Percentiles rank a stretch among this genome's conserved stretches.
These are phyloP conservation scores for Protobothrops flavoviridis DNA, from an alignment of 2,113 vertebrate species.

Conservation along the genomic window DNA sequence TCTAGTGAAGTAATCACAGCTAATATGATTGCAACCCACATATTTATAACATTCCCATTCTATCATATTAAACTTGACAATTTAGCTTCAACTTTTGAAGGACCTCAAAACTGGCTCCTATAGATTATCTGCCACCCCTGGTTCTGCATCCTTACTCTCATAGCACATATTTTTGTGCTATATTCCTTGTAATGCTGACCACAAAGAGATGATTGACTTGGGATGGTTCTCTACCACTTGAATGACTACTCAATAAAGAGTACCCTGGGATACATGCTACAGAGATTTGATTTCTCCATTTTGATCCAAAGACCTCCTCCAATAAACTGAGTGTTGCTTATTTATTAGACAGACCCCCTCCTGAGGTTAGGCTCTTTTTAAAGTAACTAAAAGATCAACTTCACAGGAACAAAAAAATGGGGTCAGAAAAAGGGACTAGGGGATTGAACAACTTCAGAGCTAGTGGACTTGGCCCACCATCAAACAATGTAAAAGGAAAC, in stretches of 20 bases:
- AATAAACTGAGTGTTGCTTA: background rate
- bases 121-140: background rate
- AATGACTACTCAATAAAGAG: background rate
- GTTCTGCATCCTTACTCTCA: background rate
- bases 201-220: background rate
- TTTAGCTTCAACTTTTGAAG: background rate
- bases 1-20: background rate
- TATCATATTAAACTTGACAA: background rate
- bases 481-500: background rate
- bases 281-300: background rate
- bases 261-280: background rate
- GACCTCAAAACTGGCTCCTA: background rate
- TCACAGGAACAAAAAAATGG: background rate
- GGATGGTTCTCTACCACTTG: background rate
- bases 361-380: background rate
- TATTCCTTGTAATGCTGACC: background rate
- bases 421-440: background rate
- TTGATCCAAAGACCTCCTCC: background rate
- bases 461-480: background rate
- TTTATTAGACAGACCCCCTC: background rate
- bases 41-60: background rate
- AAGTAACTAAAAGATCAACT: background rate
- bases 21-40: background rate
- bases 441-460: background rate
- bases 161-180: background rate